Percentiles rank a stretch among this genome's conserved stretches.
Conservation (phyloP, 1,140 invertebrate species). For the Hesperophylax magnus region DNA sequence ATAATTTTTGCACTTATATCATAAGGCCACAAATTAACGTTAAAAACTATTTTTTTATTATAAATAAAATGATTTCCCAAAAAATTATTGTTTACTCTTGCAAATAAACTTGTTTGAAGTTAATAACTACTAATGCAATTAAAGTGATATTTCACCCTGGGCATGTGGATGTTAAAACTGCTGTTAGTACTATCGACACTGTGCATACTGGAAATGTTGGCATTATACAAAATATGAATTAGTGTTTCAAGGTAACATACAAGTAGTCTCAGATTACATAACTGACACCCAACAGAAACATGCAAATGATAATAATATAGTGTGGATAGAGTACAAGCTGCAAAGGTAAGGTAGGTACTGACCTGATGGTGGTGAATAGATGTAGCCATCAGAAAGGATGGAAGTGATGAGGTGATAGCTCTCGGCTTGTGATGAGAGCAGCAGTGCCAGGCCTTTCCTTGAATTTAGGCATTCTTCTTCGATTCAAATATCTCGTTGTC, state of each 20-base stretch:
- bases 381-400: constrained; percentile 54
- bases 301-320: not conserved
- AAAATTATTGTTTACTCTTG: too few species aligned
- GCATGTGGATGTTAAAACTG: too few species aligned
- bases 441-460: constrained; percentile 36
- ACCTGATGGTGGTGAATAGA: constrained; percentile 34
- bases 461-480: constrained; percentile 50
- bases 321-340: not conserved
- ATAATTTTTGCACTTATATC: too few species aligned
- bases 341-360: not conserved
- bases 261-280: constrained; percentile 34
- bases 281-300: constrained; percentile 25
- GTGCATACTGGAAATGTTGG: too few species aligned
- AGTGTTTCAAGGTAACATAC: constrained; percentile 17
- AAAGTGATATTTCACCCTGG: too few species aligned
- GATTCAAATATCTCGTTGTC: constrained; percentile 46
- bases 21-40: too few species aligned
- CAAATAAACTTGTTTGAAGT: too few species aligned
- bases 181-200: too few species aligned
- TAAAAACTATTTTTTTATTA: too few species aligned
- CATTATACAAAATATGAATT: not conserved
- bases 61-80: too few species aligned
- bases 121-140: too few species aligned
- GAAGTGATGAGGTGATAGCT: constrained; percentile 26
- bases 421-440: constrained; percentile 47